Conservation (phyloP, 2,113 vertebrate species). For the Periophthalmus modestus region DNA sequence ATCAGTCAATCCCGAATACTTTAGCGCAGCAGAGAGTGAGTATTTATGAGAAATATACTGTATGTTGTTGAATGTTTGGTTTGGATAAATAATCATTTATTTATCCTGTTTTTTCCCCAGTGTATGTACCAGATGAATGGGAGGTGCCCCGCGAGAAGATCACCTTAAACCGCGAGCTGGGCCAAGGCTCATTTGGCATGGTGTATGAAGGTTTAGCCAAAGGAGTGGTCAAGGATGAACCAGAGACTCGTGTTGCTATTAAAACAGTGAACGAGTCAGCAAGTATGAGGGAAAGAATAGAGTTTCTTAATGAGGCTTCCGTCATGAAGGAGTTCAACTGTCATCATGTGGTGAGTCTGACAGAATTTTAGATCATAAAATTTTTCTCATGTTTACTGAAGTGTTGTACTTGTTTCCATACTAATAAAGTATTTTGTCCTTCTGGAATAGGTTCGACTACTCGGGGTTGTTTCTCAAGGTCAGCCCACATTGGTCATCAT, state of each 20-base stretch:
- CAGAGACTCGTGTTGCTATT: slow-evolving; percentile 92
- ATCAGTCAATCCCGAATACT: slow-evolving; percentile 97
- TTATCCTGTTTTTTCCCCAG: slow-evolving; percentile 59
- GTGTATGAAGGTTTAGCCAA: slow-evolving; percentile 96
- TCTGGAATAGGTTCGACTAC: slow-evolving; percentile 86
- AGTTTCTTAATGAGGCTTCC: slow-evolving; percentile 96
- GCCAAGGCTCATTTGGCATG: slow-evolving; percentile 99
- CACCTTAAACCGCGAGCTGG: slow-evolving; percentile 89
- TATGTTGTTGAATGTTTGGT: not conserved
- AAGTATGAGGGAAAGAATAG: slow-evolving; percentile 96
- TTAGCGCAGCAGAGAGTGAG: slow-evolving; percentile 97
- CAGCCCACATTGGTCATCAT: slow-evolving; percentile 98
- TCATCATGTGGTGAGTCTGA: slow-evolving; percentile 88
- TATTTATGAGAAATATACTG: slow-evolving; percentile 12
- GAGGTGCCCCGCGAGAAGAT: slow-evolving; percentile 97
- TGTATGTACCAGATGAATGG: slow-evolving; percentile 98
- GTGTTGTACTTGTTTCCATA: not conserved
- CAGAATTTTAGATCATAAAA: not conserved
- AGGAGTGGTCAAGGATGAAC: slow-evolving; percentile 94
- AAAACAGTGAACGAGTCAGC: slow-evolving; percentile 97
- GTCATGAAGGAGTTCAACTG: slow-evolving; percentile 99
- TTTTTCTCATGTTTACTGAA: not conserved
- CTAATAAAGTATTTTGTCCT: not conserved
- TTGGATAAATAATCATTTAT: not conserved
- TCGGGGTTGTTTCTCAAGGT: slow-evolving; percentile 97